Conservation (phyloP, 2,888 invertebrate species). For the Drosophila tripunctata region DNA sequence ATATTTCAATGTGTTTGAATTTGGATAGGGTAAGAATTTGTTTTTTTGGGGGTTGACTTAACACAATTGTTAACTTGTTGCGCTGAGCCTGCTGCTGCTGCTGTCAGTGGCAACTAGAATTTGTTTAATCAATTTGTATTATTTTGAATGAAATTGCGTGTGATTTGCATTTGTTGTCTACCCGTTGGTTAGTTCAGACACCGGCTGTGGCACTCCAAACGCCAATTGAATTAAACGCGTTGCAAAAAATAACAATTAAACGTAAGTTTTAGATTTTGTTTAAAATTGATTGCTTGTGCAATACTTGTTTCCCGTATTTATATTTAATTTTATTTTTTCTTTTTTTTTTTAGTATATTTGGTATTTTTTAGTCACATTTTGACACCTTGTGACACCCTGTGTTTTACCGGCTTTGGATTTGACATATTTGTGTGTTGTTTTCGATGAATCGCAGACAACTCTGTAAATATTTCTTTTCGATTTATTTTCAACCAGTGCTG, state of each 20-base stretch:
- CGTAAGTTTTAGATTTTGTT: slow-evolving; percentile 12
- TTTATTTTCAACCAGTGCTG: slow-evolving; percentile 32
- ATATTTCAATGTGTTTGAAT: slow-evolving; percentile 38
- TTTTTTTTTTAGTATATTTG: slow-evolving; percentile 7
- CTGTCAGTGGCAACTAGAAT: slow-evolving; percentile 57
- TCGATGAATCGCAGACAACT: slow-evolving; percentile 51
- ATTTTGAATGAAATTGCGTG: slow-evolving; percentile 19
- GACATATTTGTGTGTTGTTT: slow-evolving; percentile 31
- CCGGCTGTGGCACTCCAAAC: slow-evolving; percentile 38
- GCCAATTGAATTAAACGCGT: slow-evolving; percentile 32
- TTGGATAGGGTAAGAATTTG: neutral
- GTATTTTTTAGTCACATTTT: slow-evolving; percentile 41
- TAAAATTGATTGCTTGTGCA: slow-evolving; percentile 41
- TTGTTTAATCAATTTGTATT: slow-evolving; percentile 51
- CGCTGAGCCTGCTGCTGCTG: slow-evolving; percentile 62
- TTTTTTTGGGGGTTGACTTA: neutral
- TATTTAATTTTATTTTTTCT: slow-evolving; percentile 6
- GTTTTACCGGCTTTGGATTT: slow-evolving; percentile 26
- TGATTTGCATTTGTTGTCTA: slow-evolving; percentile 56
- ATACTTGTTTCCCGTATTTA: slow-evolving; percentile 39
- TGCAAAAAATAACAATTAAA: slow-evolving; percentile 19
- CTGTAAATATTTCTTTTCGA: slow-evolving; percentile 31
- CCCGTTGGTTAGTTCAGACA: slow-evolving; percentile 41
- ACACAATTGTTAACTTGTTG: slow-evolving; percentile 77
- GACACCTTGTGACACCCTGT: neutral